These are phyloP conservation scores for Sebastes goodei DNA, from an alignment of 2,797 vertebrate genomes.

Conservation along the genomic window DNA sequence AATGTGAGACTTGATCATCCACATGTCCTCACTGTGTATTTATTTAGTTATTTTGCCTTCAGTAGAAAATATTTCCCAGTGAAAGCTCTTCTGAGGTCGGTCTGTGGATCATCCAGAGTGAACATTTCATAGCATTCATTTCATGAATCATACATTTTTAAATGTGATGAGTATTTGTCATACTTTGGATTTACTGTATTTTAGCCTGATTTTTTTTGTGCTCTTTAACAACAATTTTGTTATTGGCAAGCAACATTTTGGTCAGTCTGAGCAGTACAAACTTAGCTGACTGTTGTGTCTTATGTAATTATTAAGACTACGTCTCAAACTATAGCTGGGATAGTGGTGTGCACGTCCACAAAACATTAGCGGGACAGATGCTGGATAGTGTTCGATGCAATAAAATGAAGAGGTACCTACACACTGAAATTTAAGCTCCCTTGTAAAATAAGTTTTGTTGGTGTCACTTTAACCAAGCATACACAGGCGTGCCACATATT, in stretches of 20 bases:
- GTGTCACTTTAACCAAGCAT: neutral
- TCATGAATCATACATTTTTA: neutral
- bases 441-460: slow-evolving; percentile 6
- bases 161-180: neutral
- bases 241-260: neutral
- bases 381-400: neutral
- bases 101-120: neutral
- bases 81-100: neutral
- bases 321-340: neutral
- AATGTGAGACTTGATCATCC: neutral
- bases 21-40: neutral
- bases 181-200: neutral
- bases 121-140: neutral
- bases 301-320: neutral
- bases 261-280: too few species aligned
- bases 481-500: neutral
- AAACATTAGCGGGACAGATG: neutral
- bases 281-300: neutral
- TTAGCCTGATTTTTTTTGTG: neutral
- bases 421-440: neutral
- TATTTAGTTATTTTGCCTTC: neutral
- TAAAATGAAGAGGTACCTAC: neutral
- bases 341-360: neutral
- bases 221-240: neutral
- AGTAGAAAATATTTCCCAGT: neutral